Percentiles rank a stretch among this genome's conserved stretches.
Evolutionary conservation across 2,113 vertebrate species (phyloP).

Genomic region (Apeltes quadracus): DNA sequence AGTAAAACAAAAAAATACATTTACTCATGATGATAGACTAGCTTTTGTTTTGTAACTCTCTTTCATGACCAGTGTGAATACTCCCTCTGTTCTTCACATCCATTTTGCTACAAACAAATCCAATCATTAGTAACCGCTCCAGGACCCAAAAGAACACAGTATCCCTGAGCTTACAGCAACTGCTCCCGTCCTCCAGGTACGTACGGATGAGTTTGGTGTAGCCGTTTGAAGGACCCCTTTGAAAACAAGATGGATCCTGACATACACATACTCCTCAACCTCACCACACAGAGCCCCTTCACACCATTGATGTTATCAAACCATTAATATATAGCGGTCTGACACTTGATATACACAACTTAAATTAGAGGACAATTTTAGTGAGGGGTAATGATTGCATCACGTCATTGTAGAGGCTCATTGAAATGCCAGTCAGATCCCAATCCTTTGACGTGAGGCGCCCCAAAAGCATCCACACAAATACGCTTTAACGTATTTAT

Average conservation of each 20-base stretch:
- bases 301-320: background rate
- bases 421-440: slow-evolving; percentile 71
- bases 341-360: slow-evolving; percentile 8
- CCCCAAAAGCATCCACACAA: slow-evolving; percentile 13
- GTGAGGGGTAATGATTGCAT: slow-evolving; percentile 59
- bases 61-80: too few species aligned
- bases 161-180: background rate
- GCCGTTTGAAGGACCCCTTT: background rate
- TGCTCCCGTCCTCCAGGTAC: background rate
- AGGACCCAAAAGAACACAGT: background rate
- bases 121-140: background rate
- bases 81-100: background rate
- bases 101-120: slow-evolving; percentile 1
- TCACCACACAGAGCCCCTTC: background rate
- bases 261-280: background rate
- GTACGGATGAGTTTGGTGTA: background rate
- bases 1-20: too few species aligned
- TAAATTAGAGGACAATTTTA: slow-evolving; percentile 43
- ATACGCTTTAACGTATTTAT: slow-evolving; percentile 54
- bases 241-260: background rate
- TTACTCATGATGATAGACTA: too few species aligned
- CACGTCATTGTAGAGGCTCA: slow-evolving; percentile 50
- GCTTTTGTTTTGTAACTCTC: too few species aligned
- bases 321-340: background rate
- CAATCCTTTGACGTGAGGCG: slow-evolving; percentile 61